Conservation (phyloP, 30 jellyfish, hydroid and myxozoan genomes). For the Aurelia coerulea region DNA sequence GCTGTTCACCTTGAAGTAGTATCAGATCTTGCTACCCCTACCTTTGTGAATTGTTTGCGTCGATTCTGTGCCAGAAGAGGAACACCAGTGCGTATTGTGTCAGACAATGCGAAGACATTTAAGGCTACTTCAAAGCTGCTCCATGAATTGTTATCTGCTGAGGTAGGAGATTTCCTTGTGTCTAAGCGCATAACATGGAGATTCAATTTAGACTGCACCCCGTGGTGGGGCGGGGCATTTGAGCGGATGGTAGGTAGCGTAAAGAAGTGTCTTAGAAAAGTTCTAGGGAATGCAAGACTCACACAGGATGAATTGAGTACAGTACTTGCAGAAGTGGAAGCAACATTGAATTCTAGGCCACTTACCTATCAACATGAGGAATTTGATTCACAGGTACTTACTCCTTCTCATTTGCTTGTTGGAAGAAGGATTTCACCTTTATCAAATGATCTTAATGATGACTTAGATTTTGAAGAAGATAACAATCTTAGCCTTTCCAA, state of each 20-base stretch:
- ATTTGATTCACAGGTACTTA: not conserved
- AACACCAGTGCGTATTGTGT: constrained; percentile 30
- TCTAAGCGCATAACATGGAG: constrained; percentile 3
- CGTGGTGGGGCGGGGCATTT: constrained; percentile 16
- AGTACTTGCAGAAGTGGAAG: constrained; percentile 7
- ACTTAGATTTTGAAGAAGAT: not conserved
- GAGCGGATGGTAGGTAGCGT: constrained; percentile 19
- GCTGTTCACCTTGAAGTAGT: constrained; percentile 57
- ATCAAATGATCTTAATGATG: not conserved
- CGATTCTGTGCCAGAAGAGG: constrained; percentile 53
- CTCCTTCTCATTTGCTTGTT: not conserved
- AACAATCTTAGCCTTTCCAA: not conserved
- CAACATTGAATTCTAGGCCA: constrained; percentile 33
- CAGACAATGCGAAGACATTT: constrained; percentile 68
- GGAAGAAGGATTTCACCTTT: not conserved
- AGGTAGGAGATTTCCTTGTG: not conserved
- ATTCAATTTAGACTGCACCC: constrained; percentile 12
- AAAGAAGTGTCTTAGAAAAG: constrained; percentile 18
- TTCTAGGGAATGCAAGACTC: constrained; percentile 17
- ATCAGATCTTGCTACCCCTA: constrained; percentile 1
- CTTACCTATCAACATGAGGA: not conserved
- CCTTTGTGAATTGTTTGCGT: constrained; percentile 11
- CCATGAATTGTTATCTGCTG: not conserved
- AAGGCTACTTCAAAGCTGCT: not conserved
- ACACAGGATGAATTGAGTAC: constrained; percentile 12